These are phyloP conservation scores for Eledona agricola DNA, from an alignment of 2,888 invertebrate genomes.

Conservation along the genomic window DNA sequence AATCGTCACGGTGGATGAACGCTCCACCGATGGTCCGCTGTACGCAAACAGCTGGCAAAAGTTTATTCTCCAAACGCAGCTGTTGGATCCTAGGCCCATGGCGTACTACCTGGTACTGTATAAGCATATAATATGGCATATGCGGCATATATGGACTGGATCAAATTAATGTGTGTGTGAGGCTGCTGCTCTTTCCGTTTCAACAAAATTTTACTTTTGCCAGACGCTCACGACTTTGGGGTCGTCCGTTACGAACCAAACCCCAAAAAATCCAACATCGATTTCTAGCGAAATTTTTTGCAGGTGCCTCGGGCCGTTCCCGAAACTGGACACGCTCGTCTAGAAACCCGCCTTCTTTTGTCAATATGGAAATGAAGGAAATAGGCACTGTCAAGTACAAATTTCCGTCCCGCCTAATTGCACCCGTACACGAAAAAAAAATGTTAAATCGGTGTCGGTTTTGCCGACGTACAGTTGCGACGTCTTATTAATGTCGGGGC, in stretches of 20 bases:
- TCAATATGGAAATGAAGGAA: constrained; percentile 18
- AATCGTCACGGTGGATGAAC: constrained; percentile 36
- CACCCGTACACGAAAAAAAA: background rate
- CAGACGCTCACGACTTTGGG: too few species aligned
- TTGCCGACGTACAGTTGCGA: too few species aligned
- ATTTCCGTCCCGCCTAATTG: constrained; percentile 2
- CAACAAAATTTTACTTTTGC: constrained; percentile 6
- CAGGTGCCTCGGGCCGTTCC: too few species aligned
- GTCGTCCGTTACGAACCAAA: too few species aligned
- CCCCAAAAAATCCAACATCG: too few species aligned
- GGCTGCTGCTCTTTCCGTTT: constrained; percentile 21
- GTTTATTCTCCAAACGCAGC: constrained; percentile 64
- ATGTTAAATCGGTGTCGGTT: too few species aligned
- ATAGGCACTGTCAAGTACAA: constrained; percentile 13
- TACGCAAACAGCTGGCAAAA: constrained; percentile 63
- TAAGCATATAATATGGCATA: constrained; percentile 55
- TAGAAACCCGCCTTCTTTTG: constrained; percentile 14
- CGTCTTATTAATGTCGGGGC: constrained; percentile 12
- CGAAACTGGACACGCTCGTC: constrained; percentile 3
- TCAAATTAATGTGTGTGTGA: constrained; percentile 31
- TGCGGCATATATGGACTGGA: constrained; percentile 46
- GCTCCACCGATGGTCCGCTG: constrained; percentile 48
- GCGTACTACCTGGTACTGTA: constrained; percentile 56
- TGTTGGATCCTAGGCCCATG: constrained; percentile 56
- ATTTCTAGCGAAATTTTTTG: constrained; percentile 14